Evolutionary conservation across 2,113 vertebrate species (phyloP), one percentile per base, ranked within the genome.

Genomic region (Tautogolabrus adspersus): DNA sequence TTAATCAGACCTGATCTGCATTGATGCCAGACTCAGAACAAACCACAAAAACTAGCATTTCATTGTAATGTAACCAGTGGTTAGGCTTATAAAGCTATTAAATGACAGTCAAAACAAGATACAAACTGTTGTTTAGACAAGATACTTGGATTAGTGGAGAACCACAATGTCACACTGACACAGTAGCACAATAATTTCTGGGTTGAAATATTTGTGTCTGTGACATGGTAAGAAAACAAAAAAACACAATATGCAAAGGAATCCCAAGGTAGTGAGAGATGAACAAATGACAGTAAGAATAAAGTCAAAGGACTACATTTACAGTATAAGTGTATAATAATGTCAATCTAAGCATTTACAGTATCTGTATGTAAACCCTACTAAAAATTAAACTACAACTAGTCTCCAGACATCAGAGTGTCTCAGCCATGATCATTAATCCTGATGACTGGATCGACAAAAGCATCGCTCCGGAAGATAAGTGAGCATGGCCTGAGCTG

Each of bases 391-490:
- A 75, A 46, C 47, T 55, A 62, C 68, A 77, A 88, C 82, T 63
- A 75, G 76, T 72, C 51, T 34, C 3, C 55, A 34, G 49, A 85
- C 76, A 85, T 82, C 74, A 61, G 44, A 59, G 66, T 59, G 78
- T 68, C 76, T 60, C 59, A 78, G 57, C 76, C 55, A 60, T 57
- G 11, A 69, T 13, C 73, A 78, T 83, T 79, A 88, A 84, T 83
- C 79, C 66, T 54, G 51, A 72, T 55, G 79, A 78, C 76, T 19
- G 58, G 51, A 86, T 84, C 44, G 85, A 88, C 88, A 77, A 47
- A 80, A 1, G 79, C 82, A 81, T 88, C 75, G 10, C 75, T 87
- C 55, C 42, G 58, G 69, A 74, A 85, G 88, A 91, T 91, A 83
- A 89, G 88, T 79, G 66, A n/a, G 71, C 67, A 22, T 70, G 13